Evolutionary conservation across 2,888 invertebrate genomes (phyloP), one percentile per base, ranked within the genome.

Genomic region (Synanthedon myopaeformis): DNA sequence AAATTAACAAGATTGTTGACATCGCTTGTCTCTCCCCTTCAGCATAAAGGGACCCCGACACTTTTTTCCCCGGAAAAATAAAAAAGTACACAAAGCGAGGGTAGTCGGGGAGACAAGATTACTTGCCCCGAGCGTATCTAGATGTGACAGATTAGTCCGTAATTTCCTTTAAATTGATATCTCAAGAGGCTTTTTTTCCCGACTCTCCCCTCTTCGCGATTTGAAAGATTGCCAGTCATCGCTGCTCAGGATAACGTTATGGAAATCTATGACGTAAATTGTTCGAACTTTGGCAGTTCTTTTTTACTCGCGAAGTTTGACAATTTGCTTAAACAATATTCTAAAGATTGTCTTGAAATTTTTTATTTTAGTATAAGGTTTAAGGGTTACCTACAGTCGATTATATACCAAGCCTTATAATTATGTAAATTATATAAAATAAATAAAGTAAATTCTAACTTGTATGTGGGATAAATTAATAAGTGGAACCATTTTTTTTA

Each of bases 101-200:
- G 79, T 23, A 78, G 76, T 73, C 71, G 75, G 82, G 81, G 79
- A 78, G 76, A 74, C 72, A 69, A 67, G 72, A 79, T 81, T 76
- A 76, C 70, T 59, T 65, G 72, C 80, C 76, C 69, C 75, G 61
- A 72, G 82, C 78, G 76, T 69, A 72, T 73, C 71, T 76, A 72
- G 74, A 82, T 84, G 85, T 85, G 86, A 86, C 86, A 86, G 86
- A 86, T 86, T 86, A 86, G 74, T 73, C 73, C 67, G 83, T 86
- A 85, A 87, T 86, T 82, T 81, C 76, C 67, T 64, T 77, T 70
- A 85, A 87, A 86, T 87, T 84, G 86, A 85, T 87, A 86, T 85
- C 83, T 82, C 79, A 72, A 79, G 79, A 72, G 79, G 69, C 67
- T 59, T 67, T 72, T 74, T 75, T 71, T 66, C 61, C 65, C 67